Conservation (phyloP, 2,888 invertebrate genomes). For the Lasioglossum oenotherae region DNA sequence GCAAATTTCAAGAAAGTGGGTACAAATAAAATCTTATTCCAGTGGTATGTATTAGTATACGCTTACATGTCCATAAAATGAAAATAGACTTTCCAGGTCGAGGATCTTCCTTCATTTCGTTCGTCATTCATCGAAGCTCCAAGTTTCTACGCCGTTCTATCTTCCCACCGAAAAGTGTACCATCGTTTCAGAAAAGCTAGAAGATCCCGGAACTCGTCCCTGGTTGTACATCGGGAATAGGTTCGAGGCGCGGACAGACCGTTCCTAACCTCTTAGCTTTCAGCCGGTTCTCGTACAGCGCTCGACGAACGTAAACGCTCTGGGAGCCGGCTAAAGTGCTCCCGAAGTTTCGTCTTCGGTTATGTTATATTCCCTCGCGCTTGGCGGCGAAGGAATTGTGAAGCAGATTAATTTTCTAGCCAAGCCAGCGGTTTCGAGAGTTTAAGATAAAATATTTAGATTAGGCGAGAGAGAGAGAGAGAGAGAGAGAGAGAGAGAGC, state of each 20-base stretch:
- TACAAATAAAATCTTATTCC: no score
- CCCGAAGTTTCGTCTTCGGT: background rate
- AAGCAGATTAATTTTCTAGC: slow-evolving; percentile 52
- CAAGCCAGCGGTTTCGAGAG: slow-evolving; percentile 40
- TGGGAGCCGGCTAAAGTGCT: background rate
- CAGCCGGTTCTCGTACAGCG: background rate
- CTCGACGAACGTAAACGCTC: slow-evolving; percentile 3
- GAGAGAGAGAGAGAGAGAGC: background rate
- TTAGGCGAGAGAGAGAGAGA: slow-evolving; percentile 44
- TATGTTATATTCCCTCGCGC: slow-evolving; percentile 4
- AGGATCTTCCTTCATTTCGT: no score
- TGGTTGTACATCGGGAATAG: background rate
- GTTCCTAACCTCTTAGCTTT: background rate
- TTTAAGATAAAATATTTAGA: slow-evolving; percentile 63
- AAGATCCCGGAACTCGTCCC: background rate
- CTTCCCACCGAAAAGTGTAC: background rate
- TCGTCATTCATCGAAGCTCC: background rate
- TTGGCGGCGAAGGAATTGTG: background rate
- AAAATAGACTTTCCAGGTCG: no score
- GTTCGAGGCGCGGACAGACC: background rate
- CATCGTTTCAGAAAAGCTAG: background rate
- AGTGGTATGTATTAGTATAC: no score
- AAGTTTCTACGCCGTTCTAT: background rate
- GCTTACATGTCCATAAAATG: no score
- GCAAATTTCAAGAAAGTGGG: no score